phyloP scores from a whole-genome alignment of 2,113 vertebrate genomes.

The Hepsetus odoe region DNA sequence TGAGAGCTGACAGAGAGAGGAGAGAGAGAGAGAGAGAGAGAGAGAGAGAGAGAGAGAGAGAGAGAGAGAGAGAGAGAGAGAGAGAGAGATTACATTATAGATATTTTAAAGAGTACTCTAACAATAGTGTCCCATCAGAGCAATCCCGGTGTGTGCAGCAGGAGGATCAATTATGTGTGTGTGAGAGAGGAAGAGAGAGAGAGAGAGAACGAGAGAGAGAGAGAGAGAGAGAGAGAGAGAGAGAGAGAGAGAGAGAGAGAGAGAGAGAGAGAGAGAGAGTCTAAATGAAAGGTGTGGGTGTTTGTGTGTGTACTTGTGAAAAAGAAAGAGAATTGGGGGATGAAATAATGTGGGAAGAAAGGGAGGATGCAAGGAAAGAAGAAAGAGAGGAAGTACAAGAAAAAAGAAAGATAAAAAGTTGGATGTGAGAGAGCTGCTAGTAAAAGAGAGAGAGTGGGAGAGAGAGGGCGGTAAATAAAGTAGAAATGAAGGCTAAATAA shows the following conservation, averaged over 20 bases:
- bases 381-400: background rate
- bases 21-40: background rate
- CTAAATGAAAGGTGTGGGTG: slow-evolving; percentile 3
- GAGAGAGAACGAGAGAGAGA: background rate
- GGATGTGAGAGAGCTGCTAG: background rate
- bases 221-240: background rate
- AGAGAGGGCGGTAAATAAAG: background rate
- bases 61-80: background rate
- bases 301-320: background rate
- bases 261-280: background rate
- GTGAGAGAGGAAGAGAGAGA: background rate
- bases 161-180: no score
- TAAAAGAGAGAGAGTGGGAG: background rate
- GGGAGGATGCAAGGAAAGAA: background rate
- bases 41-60: slow-evolving; percentile 2
- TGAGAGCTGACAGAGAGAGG: background rate
- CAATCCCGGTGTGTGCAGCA: no score
- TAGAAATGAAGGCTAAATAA: background rate
- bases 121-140: no score
- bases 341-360: slow-evolving; percentile 2
- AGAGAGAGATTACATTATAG: no score
- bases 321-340: slow-evolving; percentile 16
- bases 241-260: background rate
- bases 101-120: no score
- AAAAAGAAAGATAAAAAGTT: background rate